Evolutionary conservation across 2,797 vertebrate species (phyloP).

Genomic region (Sciaenops ocellatus): DNA sequence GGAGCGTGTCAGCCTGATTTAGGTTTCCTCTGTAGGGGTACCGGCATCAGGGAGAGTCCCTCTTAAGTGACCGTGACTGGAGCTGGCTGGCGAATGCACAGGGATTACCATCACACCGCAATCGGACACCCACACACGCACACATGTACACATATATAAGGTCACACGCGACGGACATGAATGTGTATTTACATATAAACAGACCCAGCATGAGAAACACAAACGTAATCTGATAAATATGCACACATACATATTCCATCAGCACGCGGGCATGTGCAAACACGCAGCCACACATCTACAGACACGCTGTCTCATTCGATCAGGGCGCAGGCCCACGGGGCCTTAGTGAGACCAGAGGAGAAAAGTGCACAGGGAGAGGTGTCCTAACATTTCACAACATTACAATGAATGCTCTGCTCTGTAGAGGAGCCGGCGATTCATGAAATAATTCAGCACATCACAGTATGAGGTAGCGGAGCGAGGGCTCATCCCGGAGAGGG

Average conservation of each 20-base stretch:
- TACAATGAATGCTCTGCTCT: conserved; percentile 46
- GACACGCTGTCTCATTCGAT: conserved; percentile 64
- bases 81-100: conserved; percentile 63
- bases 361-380: conserved; percentile 44
- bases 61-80: conserved; percentile 65
- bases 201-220: conserved; percentile 19
- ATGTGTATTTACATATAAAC: conserved; percentile 38
- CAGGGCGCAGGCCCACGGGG: conserved; percentile 28
- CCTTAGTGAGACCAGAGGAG: conserved; percentile 30
- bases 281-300: conserved; percentile 25
- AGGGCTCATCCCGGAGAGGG: conserved; percentile 39
- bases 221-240: conserved; percentile 62
- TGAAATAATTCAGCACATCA: conserved; percentile 67
- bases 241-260: conserved; percentile 46
- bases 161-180: conserved; percentile 8
- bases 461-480: conserved; percentile 48
- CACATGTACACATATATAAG: conserved; percentile 10
- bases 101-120: conserved; percentile 55
- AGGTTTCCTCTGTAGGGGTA: conserved; percentile 62
- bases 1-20: conserved; percentile 79
- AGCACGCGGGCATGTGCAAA: conserved; percentile 1
- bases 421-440: conserved; percentile 52
- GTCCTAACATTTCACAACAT: conserved; percentile 69
- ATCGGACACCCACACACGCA: conserved; percentile 14
- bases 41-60: conserved; percentile 56